A percentile compares a stretch with the other conserved stretches of the same genome.
phyloP scores from a whole-genome alignment of 2,797 vertebrate genomes.

The Labroides dimidiatus region DNA sequence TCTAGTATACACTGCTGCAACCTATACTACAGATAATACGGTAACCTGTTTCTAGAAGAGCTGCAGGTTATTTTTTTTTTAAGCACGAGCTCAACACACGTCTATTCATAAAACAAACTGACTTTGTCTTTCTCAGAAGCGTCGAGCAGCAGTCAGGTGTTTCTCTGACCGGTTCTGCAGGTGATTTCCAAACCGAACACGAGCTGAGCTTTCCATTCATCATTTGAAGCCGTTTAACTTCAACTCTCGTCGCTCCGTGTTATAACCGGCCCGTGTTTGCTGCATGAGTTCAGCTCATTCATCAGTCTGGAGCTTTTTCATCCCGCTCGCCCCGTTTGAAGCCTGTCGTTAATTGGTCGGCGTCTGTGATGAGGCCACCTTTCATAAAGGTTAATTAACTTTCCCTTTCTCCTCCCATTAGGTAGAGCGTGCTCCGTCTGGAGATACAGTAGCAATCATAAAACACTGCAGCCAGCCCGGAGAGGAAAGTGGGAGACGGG shows the following conservation, averaged over 20 bases:
- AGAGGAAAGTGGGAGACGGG: slow-evolving; percentile 1
- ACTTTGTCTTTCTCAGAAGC: too few species aligned
- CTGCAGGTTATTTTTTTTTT: too few species aligned
- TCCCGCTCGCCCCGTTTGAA: slow-evolving; percentile 56
- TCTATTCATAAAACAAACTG: too few species aligned
- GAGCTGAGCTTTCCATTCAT: neutral
- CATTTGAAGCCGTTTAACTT: neutral
- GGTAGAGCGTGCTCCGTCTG: slow-evolving; percentile 42
- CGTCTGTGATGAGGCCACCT: slow-evolving; percentile 63
- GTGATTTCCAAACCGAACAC: neutral
- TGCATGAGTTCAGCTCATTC: slow-evolving; percentile 37
- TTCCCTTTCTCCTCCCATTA: slow-evolving; percentile 55
- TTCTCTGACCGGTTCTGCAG: neutral
- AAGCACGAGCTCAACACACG: too few species aligned
- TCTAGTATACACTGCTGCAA: too few species aligned
- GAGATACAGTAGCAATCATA: slow-evolving; percentile 39
- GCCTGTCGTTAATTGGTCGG: slow-evolving; percentile 66
- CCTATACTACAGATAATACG: too few species aligned
- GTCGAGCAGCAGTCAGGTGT: too few species aligned
- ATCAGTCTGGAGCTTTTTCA: slow-evolving; percentile 22
- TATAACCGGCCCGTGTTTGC: slow-evolving; percentile 28
- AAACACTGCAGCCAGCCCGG: slow-evolving; percentile 14
- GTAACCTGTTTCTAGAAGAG: too few species aligned
- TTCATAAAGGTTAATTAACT: slow-evolving; percentile 78
- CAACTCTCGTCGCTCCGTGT: slow-evolving; percentile 3